Evolutionary conservation across 2,113 vertebrate species (phyloP), one percentile per base, ranked within the genome.

Genomic region (Oryzias melastigma): DNA sequence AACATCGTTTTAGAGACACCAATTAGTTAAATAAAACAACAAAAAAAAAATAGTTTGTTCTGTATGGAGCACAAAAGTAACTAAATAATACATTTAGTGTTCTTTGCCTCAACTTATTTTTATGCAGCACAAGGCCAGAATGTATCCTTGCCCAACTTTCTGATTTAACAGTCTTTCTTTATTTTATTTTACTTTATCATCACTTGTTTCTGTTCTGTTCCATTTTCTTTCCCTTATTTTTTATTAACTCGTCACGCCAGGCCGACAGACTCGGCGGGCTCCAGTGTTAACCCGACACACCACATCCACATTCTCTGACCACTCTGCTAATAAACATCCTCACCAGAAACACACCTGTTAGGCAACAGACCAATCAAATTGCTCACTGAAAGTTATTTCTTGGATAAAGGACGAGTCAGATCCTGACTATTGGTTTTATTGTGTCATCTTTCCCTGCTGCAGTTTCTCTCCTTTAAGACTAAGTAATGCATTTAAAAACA

Each of bases 381-480:
- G 73, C 52, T 65, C 18, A 20, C 48, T 19, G 56, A 61, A 24
- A 8, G 56, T 62, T 60, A 60, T 56, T 45, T 70, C 71, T 68
- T 80, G 53, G n/a, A n/a, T 22, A 29, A 48, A 49, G 18, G 41
- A 19, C 25, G 58, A 27, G 49, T 70, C 75, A 58, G 29, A 48
- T 49, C 70, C 49, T 52, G 50, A 58, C 50, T 65, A 53, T 53
- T 75, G 72, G 76, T 77, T 67, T 55, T 52, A 52, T 56, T 79
- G 77, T 73, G 51, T 43, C 60, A 63, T 77, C 67, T 71, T 62
- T 87, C 70, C 73, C 68, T n/a, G 59, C 63, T 83, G 80, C 62
- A 41, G 68, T 67, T 78, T 87, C 75, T 85, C 70, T 81, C 80
- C 69, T 78, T 48, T 59, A 68, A 82, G 66, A 79, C 73, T 12